Evolutionary conservation across 2,888 invertebrate genomes (phyloP).

Genomic region (Boloria selene): DNA sequence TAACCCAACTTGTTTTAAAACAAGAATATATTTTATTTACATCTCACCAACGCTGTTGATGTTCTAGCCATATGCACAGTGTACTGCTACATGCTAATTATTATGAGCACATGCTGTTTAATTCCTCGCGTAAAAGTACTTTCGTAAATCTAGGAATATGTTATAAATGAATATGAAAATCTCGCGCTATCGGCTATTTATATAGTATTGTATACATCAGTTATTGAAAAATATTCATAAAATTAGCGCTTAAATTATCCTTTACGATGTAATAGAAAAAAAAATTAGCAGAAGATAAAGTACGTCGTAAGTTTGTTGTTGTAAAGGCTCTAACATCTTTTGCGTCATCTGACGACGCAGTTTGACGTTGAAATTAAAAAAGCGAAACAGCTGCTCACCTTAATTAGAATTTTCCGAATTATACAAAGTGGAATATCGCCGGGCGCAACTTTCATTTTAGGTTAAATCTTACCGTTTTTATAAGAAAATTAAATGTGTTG

Average conservation of each 20-base stretch:
- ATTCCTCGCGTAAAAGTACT: background rate
- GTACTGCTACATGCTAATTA: conserved; percentile 22
- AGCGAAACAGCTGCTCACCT: conserved; percentile 70
- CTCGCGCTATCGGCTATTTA: too few species aligned
- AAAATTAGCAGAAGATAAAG: conserved; percentile 53
- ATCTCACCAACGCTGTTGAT: conserved; percentile 31
- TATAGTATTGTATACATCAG: background rate
- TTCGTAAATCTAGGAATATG: background rate
- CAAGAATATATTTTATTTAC: conserved; percentile 46
- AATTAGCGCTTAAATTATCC: conserved; percentile 1
- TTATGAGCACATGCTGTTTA: conserved; percentile 10
- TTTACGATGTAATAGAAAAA: conserved; percentile 30
- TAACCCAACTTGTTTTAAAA: conserved; percentile 48
- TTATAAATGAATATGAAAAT: too few species aligned
- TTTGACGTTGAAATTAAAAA: conserved; percentile 75
- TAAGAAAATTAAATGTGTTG: conserved; percentile 20
- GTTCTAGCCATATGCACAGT: background rate
- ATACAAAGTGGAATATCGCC: conserved; percentile 53
- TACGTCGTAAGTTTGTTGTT: conserved; percentile 60
- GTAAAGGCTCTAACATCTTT: conserved; percentile 60
- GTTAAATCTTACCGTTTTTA: conserved; percentile 26
- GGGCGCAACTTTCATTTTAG: conserved; percentile 30
- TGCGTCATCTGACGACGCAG: conserved; percentile 70
- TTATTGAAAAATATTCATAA: background rate
- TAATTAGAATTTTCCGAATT: conserved; percentile 80